Evolutionary conservation across 2,888 invertebrate species (phyloP).

Genomic region (Silvanus unidentatus): DNA sequence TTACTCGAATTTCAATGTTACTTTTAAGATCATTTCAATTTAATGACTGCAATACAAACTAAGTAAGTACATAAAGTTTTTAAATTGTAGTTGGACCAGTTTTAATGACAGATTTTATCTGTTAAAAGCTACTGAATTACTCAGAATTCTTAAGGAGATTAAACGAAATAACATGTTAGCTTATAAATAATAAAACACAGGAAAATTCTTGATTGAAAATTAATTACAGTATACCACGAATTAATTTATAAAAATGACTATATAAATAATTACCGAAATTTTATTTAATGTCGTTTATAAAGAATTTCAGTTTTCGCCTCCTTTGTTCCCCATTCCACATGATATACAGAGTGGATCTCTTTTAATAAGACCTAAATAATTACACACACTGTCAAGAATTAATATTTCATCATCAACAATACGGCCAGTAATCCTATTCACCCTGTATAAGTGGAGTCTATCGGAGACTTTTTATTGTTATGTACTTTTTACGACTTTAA

Average conservation of each 20-base stretch:
- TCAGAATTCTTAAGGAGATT: slow-evolving; percentile 22
- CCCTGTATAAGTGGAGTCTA: too few relatives aligned
- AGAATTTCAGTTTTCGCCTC: slow-evolving; percentile 17
- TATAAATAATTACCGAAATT: slow-evolving; percentile 29
- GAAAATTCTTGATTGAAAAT: slow-evolving; percentile 21
- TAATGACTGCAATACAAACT: slow-evolving; percentile 24
- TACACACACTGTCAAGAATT: too few relatives aligned
- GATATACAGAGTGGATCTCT: too few relatives aligned
- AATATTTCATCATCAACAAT: too few relatives aligned
- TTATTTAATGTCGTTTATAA: slow-evolving; percentile 23
- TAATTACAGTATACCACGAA: slow-evolving; percentile 34
- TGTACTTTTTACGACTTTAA: slow-evolving; percentile 23
- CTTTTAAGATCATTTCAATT: slow-evolving; percentile 12
- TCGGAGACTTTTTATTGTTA: slow-evolving; percentile 19
- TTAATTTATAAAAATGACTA: slow-evolving; percentile 27
- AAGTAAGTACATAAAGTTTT: too few relatives aligned
- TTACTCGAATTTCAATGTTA: neutral
- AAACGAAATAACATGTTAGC: slow-evolving; percentile 3
- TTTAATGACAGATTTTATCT: slow-evolving; percentile 23
- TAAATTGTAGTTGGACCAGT: slow-evolving; percentile 24
- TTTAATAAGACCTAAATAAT: too few relatives aligned
- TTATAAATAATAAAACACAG: neutral
- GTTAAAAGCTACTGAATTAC: slow-evolving; percentile 26
- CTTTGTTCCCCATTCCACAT: too few relatives aligned
- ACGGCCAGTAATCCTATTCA: too few relatives aligned